Conservation (phyloP, 2,797 vertebrate species). For the Caiman crocodilus region DNA sequence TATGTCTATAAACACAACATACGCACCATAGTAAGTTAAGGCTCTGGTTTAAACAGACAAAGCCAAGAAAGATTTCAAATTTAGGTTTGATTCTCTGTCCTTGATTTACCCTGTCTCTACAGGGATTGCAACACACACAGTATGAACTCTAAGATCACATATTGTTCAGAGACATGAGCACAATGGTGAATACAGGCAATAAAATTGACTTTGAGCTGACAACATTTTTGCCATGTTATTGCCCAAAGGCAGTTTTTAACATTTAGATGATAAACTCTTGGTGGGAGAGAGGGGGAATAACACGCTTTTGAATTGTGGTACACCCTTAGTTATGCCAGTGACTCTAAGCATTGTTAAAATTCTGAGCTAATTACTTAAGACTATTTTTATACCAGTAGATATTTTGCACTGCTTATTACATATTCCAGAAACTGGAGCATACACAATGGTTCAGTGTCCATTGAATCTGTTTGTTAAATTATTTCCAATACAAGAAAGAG, state of each 20-base stretch:
- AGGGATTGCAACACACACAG: not conserved
- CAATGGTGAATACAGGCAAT: not conserved
- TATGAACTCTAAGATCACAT: not conserved
- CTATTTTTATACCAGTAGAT: not conserved
- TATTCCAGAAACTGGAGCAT: slow-evolving; percentile 42
- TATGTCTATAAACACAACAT: slow-evolving; percentile 36
- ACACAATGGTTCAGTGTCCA: not conserved
- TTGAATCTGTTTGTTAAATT: slow-evolving; percentile 39
- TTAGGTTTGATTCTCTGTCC: not conserved
- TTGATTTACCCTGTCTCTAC: not conserved
- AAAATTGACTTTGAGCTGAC: not conserved
- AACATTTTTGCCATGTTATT: not conserved
- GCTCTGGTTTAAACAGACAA: slow-evolving; percentile 1
- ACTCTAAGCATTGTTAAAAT: not conserved
- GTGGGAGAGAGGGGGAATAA: not conserved
- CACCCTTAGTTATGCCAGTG: not conserved
- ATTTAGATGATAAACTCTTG: not conserved
- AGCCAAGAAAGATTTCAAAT: slow-evolving; percentile 28
- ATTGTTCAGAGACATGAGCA: not conserved
- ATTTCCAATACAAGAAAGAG: slow-evolving; percentile 15
- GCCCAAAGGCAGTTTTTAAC: not conserved
- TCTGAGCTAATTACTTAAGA: slow-evolving; percentile 8
- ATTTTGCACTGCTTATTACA: slow-evolving; percentile 34
- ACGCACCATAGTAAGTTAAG: not conserved
- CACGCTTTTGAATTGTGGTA: not conserved